Evolutionary conservation across 2,797 vertebrate species (phyloP).

Genomic region (Enteromius treurensis): DNA sequence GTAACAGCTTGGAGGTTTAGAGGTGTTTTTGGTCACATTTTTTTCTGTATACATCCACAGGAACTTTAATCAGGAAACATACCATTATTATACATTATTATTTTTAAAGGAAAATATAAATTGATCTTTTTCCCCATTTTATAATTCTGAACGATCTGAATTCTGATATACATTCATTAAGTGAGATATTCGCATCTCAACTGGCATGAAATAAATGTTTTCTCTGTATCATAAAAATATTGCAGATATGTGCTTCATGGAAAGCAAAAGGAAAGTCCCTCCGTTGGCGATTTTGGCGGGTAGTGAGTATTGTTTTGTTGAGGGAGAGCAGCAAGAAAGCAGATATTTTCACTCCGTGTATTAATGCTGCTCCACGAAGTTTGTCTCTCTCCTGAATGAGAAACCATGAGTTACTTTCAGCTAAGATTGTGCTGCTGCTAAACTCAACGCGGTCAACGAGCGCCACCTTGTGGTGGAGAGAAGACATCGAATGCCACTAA

Average conservation of each 20-base stretch:
- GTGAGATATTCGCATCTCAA: not conserved
- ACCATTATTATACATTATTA: not conserved
- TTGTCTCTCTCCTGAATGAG: constrained; percentile 50
- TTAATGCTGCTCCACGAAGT: constrained; percentile 56
- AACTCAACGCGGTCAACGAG: constrained; percentile 3
- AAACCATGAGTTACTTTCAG: constrained; percentile 20
- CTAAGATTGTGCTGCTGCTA: not conserved
- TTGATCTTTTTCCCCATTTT: not conserved
- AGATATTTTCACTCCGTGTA: not conserved
- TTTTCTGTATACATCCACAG: not conserved
- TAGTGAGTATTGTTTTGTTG: not conserved
- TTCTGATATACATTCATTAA: not conserved
- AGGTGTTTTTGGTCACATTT: constrained; percentile 25
- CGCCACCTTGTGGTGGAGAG: constrained; percentile 50
- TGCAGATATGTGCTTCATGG: not conserved
- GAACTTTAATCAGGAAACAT: not conserved
- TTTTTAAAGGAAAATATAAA: not conserved
- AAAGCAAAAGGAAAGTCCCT: not conserved
- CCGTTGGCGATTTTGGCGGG: not conserved
- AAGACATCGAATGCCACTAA: not conserved
- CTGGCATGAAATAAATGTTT: not conserved
- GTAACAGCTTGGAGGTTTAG: constrained; percentile 8
- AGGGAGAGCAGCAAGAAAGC: constrained; percentile 5
- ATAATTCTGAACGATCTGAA: not conserved
- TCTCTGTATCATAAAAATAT: not conserved